Evolutionary conservation across 2,113 vertebrate species (phyloP).

Genomic region (Rhombomys opimus): DNA sequence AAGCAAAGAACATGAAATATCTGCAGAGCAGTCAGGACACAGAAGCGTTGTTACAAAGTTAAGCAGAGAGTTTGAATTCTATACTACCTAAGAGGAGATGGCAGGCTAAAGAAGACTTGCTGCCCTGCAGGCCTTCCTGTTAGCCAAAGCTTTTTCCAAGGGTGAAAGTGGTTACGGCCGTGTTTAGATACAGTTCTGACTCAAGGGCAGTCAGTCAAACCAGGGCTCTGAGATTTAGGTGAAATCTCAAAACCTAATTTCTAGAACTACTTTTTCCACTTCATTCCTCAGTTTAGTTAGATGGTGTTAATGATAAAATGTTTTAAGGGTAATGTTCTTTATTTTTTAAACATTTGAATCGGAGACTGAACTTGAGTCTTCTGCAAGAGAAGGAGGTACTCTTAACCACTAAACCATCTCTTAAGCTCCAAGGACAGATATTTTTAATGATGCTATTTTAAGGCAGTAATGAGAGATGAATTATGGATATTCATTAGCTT

Average conservation of each 20-base stretch:
- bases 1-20: not conserved
- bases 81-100: not conserved
- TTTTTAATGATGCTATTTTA: not conserved
- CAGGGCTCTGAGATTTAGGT: not conserved
- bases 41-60: not conserved
- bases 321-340: not conserved
- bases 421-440: not conserved
- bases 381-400: not conserved
- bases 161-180: not conserved
- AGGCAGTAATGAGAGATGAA: not conserved
- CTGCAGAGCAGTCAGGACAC: not conserved
- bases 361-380: not conserved
- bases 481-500: not conserved
- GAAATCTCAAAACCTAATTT: not conserved
- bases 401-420: not conserved
- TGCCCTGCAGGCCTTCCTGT: not conserved
- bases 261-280: not conserved
- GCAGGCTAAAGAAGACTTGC: not conserved
- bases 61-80: not conserved
- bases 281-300: slow-evolving; percentile 15
- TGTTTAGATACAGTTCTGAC: not conserved
- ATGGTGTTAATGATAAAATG: not conserved
- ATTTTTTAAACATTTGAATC: not conserved
- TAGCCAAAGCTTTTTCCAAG: not conserved
- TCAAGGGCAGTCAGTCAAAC: not conserved